These are phyloP conservation scores for Allobates femoralis DNA, from an alignment of 2,797 vertebrate species.

Conservation along the genomic window DNA sequence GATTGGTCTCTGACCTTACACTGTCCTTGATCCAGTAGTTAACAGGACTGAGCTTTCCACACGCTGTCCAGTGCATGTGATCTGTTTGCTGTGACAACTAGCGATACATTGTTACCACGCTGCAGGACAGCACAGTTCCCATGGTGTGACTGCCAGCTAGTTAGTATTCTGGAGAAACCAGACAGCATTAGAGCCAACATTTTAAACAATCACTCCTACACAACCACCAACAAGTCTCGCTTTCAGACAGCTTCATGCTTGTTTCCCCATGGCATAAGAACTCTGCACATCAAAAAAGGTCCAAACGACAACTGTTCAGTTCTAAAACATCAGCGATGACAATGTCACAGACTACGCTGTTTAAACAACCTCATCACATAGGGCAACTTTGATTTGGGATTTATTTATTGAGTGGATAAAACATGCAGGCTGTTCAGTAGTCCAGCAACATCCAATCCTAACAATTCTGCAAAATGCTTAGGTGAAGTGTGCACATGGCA, in stretches of 20 bases:
- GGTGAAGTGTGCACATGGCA: no score
- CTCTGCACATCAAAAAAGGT: background rate
- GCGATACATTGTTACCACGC: background rate
- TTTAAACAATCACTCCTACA: background rate
- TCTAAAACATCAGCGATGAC: no score
- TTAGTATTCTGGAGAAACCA: slow-evolving; percentile 16
- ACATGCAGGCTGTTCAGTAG: no score
- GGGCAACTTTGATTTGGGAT: no score
- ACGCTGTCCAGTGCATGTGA: background rate
- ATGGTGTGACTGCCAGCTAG: slow-evolving; percentile 2
- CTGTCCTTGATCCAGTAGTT: no score
- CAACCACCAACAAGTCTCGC: slow-evolving; percentile 14
- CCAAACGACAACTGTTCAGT: background rate
- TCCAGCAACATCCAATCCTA: no score
- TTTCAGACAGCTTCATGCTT: background rate
- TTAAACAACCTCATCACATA: no score
- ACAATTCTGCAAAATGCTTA: no score
- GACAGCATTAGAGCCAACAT: background rate
- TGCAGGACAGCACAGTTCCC: background rate
- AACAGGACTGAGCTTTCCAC: background rate
- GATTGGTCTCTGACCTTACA: no score
- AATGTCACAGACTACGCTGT: no score
- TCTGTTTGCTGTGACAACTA: background rate
- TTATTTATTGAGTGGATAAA: no score
- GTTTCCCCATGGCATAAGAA: background rate